Base-by-base conservation (phyloP, 1,140 invertebrate species). In the Bombus pascuorum region DNA sequence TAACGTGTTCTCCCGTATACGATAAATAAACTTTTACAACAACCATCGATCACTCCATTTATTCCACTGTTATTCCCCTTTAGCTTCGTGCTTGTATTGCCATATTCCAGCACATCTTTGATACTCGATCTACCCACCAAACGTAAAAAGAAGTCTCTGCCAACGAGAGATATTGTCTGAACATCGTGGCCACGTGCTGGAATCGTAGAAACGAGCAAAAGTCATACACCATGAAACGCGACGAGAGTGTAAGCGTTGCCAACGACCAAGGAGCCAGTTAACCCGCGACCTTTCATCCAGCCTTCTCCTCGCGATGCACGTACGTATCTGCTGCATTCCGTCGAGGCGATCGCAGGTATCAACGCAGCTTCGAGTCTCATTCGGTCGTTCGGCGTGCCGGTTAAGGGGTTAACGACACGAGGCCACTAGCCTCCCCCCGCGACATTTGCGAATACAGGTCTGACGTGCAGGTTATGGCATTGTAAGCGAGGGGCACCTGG, bases 361-460 rank as follows among this genome's bases (percentile, higher is more conserved):
- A 72, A 47, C 65, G 47, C 44, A 42, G 42, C 15, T 18, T 22
- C 13, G 73, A 74, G 71, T 15, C n/a, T 68, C 12, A 68, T 83
- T 68, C 57, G 13, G 34, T 83, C 25, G 57, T 62, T 47, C 34
- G 73, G 25, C 34, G 34, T 66, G 12, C 37, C 74, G 34, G 44
- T 77, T 53, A 53, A 83, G 73, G 81, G 81, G 82, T 84, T 84
- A 84, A 84, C 82, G 75, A 84, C 82, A 84, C 65, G 28, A n/a
- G 34, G 12, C 6, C 18, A 18, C 47, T 53, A 22, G 18, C 47
- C 47, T 42, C 22, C 65, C n/a, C 32, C 44, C n/a, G 6, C 8
- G 53, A 32, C 62, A 32, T 65, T 32, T 18, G 70, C 70, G 53
- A 37, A 72, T n/a, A 6, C 42, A 44, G 44, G 32, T 9, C 25